Evolutionary conservation across 2,797 vertebrate genomes (phyloP).

Genomic region (Acomys russatus): DNA sequence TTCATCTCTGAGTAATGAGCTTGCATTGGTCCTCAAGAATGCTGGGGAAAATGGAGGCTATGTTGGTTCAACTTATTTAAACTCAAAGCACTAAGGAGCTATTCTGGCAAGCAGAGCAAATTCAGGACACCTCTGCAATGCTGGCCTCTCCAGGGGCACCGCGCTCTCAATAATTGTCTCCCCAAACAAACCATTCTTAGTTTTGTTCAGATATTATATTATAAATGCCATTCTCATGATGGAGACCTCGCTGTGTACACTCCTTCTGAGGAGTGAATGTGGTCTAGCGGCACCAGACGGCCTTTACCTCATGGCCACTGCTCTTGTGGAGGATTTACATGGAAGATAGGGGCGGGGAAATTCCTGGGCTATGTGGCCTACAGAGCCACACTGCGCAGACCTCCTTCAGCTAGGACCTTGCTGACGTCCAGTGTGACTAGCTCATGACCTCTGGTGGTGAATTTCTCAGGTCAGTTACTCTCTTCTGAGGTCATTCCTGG

Average conservation of each 20-base stretch:
- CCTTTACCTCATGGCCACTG: background rate
- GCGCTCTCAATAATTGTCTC: too few species aligned
- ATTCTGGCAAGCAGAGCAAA: background rate
- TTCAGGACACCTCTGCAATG: too few species aligned
- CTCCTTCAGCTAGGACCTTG: background rate
- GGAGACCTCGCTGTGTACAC: background rate
- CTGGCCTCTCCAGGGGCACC: fast-evolving
- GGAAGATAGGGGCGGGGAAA: background rate
- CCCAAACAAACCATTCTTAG: background rate
- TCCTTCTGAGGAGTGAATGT: background rate
- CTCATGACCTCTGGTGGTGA: background rate
- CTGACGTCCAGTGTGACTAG: background rate
- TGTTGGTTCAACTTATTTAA: background rate
- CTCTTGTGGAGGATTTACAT: background rate
- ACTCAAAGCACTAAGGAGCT: background rate
- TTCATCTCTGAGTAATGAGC: background rate
- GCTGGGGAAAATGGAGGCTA: background rate
- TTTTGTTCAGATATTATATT: slow-evolving; percentile 7
- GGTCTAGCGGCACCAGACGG: background rate
- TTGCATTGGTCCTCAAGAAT: background rate
- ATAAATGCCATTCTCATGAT: background rate
- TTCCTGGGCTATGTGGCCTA: background rate
- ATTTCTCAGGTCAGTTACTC: background rate
- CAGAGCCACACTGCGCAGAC: background rate
- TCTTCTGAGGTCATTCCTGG: background rate